These are phyloP conservation scores for Sebastes trivittatus DNA, from an alignment of 2,797 vertebrate species.

Conservation along the genomic window DNA sequence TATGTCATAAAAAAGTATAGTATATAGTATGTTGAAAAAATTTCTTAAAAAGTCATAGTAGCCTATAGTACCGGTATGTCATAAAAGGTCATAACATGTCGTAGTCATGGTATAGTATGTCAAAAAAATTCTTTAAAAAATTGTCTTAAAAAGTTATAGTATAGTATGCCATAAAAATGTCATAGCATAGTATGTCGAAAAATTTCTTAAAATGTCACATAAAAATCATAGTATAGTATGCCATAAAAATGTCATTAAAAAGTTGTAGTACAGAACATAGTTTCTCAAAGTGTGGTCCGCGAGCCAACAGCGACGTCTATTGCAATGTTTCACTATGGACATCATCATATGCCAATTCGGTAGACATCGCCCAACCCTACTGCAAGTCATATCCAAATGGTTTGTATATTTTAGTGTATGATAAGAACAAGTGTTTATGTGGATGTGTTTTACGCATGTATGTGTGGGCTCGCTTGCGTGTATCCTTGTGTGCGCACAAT, in stretches of 20 bases:
- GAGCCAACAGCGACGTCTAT: not conserved
- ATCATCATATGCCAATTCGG: not conserved
- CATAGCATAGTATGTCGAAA: not conserved
- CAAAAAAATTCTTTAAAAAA: too few relatives aligned
- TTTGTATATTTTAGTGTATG: not conserved
- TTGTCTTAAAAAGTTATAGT: not conserved
- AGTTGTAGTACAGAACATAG: not conserved
- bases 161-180: not conserved
- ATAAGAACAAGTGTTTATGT: not conserved
- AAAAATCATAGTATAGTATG: not conserved
- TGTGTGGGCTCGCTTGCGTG: not conserved
- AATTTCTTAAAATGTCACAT: not conserved
- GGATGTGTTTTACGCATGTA: too few relatives aligned
- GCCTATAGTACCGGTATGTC: not conserved
- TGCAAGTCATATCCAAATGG: not conserved
- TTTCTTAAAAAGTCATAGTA: not conserved
- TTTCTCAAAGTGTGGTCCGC: not conserved
- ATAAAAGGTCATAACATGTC: not conserved
- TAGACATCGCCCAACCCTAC: not conserved
- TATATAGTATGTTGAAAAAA: not conserved
- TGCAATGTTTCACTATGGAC: not conserved
- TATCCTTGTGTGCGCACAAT: not conserved
- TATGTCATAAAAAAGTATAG: not conserved
- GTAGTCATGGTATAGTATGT: not conserved
- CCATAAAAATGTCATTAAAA: not conserved